Evolutionary conservation across 2,113 vertebrate genomes (phyloP).

Genomic region (Siniperca knerii): DNA sequence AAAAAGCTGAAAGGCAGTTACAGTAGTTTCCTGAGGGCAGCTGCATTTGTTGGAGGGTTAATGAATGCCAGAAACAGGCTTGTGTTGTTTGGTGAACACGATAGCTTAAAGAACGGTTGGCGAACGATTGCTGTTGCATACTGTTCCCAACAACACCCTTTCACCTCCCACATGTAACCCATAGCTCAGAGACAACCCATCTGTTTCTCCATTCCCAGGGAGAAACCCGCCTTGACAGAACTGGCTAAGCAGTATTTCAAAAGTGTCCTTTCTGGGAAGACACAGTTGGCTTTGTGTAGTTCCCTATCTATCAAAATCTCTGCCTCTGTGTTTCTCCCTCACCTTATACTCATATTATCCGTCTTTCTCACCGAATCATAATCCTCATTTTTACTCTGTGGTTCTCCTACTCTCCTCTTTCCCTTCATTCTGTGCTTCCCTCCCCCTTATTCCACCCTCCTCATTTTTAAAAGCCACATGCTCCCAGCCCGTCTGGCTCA

Average conservation of each 20-base stretch:
- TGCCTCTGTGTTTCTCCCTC: slow-evolving; percentile 53
- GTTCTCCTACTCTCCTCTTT: slow-evolving; percentile 27
- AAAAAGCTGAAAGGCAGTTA: slow-evolving; percentile 53
- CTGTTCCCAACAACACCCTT: slow-evolving; percentile 78
- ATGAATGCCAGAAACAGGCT: slow-evolving; percentile 67
- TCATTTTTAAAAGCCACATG: slow-evolving; percentile 83
- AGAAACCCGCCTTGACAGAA: slow-evolving; percentile 79
- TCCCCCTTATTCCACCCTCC: slow-evolving; percentile 66
- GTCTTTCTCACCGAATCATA: slow-evolving; percentile 63
- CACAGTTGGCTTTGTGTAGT: slow-evolving; percentile 54
- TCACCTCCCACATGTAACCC: slow-evolving; percentile 77
- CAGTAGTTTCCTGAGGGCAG: slow-evolving; percentile 68
- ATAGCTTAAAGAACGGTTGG: slow-evolving; percentile 69
- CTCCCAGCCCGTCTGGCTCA: slow-evolving; percentile 83
- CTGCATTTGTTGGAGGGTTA: slow-evolving; percentile 60
- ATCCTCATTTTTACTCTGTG: slow-evolving; percentile 62
- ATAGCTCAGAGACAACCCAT: slow-evolving; percentile 76
- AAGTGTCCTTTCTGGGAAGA: slow-evolving; percentile 59
- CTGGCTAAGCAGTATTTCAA: slow-evolving; percentile 65
- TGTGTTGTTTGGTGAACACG: slow-evolving; percentile 60
- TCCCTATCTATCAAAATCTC: slow-evolving; percentile 67
- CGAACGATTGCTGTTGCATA: slow-evolving; percentile 63
- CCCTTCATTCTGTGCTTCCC: slow-evolving; percentile 23
- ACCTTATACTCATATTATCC: slow-evolving; percentile 65
- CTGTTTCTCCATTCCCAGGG: slow-evolving; percentile 79